Base-by-base conservation (phyloP, 2,113 vertebrate genomes). In the Rhipidura dahli region DNA sequence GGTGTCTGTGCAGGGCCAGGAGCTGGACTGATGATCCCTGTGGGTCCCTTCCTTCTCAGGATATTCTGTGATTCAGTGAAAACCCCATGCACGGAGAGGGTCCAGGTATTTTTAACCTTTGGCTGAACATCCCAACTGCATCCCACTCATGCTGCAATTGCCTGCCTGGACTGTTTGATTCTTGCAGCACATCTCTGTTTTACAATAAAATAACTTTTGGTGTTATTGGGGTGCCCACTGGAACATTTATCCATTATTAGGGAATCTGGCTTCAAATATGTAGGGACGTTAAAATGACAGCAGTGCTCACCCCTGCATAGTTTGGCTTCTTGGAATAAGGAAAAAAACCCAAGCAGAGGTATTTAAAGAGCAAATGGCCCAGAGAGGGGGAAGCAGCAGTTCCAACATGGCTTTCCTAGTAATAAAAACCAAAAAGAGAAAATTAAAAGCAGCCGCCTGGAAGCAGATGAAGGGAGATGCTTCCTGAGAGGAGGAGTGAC, bases 381-480 rank as follows among this genome's bases (percentile, higher is more conserved):
- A 57, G 50, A 88, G 76, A 92, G 22, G 65, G 82, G 85, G 68
- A 93, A 72, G 63, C 3, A 0, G 78, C 70, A 85, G 49, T 64
- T 94, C 56, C 73, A 57, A 37, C 71, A 93, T 33, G 81, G 71
- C 66, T 91, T 89, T 94, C 68, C 87, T 87, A 76, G 70, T 71
- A 87, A 91, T 85, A 61, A 85, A 94, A 95, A 79, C 76, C 91
- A 94, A 92, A 76, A 89, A 66, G 84, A 61, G 84, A 94, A 96
- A 96, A 96, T 95, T 71, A 91, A 76, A 96, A 95, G 75, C 94
- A 96, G 92, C n/a, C 10, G 1, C 27, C 64, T 96, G 91, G 91
- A 95, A 96, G 63, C 0, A 1, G 90, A 91, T 91, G 84, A 94
- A 96, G 89, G 69, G 54, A 81, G 59, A 69, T 11, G 39, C 73